Conservation (phyloP, 2,888 invertebrate species). For the Abscondita cerata region DNA sequence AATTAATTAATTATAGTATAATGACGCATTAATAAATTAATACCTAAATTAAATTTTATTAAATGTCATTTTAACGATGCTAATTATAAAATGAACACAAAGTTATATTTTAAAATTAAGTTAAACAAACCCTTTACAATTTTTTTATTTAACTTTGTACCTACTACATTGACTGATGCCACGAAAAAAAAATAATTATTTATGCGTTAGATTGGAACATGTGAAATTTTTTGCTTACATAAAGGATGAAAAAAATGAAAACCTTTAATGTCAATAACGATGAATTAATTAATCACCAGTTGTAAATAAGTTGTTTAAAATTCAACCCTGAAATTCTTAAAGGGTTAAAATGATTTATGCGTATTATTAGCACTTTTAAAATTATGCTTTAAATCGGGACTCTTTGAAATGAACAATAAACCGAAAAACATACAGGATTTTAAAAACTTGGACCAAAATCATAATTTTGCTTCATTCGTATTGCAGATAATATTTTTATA, state of each 20-base stretch:
- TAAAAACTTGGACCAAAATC: neutral
- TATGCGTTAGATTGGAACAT: neutral
- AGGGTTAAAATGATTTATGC: conserved; percentile 8
- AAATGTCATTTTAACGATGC: too few relatives aligned
- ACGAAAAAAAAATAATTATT: neutral
- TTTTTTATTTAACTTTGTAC: too few relatives aligned
- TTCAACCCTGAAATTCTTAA: conserved; percentile 4
- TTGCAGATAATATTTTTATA: neutral
- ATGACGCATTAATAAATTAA: too few relatives aligned
- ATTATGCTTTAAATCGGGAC: too few relatives aligned
- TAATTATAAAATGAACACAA: too few relatives aligned
- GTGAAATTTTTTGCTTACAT: neutral
- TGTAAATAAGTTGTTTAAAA: conserved; percentile 4
- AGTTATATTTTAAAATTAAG: too few relatives aligned
- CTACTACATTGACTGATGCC: neutral
- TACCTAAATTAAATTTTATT: too few relatives aligned
- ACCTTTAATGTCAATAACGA: conserved; percentile 8
- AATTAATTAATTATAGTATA: too few relatives aligned
- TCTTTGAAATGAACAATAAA: too few relatives aligned
- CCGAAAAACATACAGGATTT: too few relatives aligned
- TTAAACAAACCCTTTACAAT: too few relatives aligned
- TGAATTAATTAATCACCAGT: conserved; percentile 8
- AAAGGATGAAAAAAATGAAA: conserved; percentile 1
- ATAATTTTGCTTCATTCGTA: neutral
- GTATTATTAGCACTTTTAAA: neutral